Base-by-base conservation (phyloP, 2,888 invertebrate species). In the Lampropteryx suffumata region DNA sequence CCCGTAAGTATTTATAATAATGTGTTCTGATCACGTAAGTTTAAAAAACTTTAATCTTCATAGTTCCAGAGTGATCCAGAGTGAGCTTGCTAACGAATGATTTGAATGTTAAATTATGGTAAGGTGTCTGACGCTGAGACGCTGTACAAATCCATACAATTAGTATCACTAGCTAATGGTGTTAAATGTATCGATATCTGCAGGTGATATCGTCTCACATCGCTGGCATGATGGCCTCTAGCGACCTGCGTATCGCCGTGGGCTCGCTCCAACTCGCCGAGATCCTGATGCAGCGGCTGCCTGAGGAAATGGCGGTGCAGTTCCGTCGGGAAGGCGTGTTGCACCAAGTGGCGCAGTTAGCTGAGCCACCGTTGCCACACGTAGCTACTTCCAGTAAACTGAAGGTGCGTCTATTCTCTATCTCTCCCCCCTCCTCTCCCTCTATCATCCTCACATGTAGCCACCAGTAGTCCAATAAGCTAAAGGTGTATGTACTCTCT, bases 281-380 rank as follows among this genome's bases (percentile, higher is more conserved):
- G 82, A 97, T 99, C 65, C 90, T 99, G 55, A 98, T 99, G 97
- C 96, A 97, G 81, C 98, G 99, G 73, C 88, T 99, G 67, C 98
- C 99, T 0, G 96, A 98, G 59, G 95, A 98, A 49, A 99, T 99
- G 91, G 96, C 95, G 39, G 95, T 97, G 52, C 98, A 98, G 91
- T 99, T 99, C 87, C 94, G 98, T 8, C 94, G 99, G 57, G 99
- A 99, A 91, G 99, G 99, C 75, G 98, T 98, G n/a, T 93, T 98
- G 87, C 97, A 98, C 86, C 98, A 98, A 88, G 93, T 95, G 48
- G 82, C 84, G 11, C 86, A 84, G 73, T 67, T 82, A 2, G 76
- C 79, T 0, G 81, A 81, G 42, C 59, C 78, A 1, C 71, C 79
- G 21, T 59, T 71, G 12, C 53, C 82, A 9, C 72, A 71, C 67